Evolutionary conservation across 2,888 invertebrate genomes (phyloP), one percentile per base, ranked within the genome.

Genomic region (Empis livida): DNA sequence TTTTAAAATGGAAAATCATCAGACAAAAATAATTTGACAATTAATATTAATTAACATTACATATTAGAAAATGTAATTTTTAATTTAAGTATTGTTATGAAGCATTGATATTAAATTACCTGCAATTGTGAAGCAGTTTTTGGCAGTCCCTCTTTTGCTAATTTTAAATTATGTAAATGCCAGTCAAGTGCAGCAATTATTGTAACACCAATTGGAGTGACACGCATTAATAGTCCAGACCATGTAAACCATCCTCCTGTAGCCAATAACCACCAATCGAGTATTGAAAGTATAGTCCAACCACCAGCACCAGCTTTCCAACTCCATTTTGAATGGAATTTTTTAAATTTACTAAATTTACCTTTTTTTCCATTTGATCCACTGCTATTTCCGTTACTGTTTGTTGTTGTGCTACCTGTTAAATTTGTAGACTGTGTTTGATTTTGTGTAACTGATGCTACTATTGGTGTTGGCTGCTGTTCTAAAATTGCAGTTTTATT

Each of bases 121-220:
- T 69, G 69, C 20, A 69, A 62, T 45, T 61, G 56, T 3, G 69
- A 64, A 1, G 69, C 69, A 13, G 61, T 67, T 17, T 57, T 54
- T 2, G 64, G 65, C 9, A 59, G 11, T 4, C 63, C 59, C 4
- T 62, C 56, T 2, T 53, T 53, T 42, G 57, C 50, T 31, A 57
- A 55, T 23, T 59, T 59, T 3, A 54, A 53, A 31, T 61, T 65
- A 46, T 69, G 67, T 20, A 63, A 48, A 47, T 67, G 68, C 76
- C 76, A 76, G 59, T 76, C 75, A 60, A 75, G 69, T 32, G 72
- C 73, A 9, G 73, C 74, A 51, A 75, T 64, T 2, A 82, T 73
- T 53, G 79, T 80, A 53, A 82, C 71, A 37, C 82, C 80, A 46
- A 83, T 65, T 10, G 83, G 83, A 53, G 82, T 72, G 75, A 81